A percentile compares a stretch with the other conserved stretches of the same genome.
Evolutionary conservation across 2,888 invertebrate species (phyloP).

Genomic region (Acrobasis repandana): DNA sequence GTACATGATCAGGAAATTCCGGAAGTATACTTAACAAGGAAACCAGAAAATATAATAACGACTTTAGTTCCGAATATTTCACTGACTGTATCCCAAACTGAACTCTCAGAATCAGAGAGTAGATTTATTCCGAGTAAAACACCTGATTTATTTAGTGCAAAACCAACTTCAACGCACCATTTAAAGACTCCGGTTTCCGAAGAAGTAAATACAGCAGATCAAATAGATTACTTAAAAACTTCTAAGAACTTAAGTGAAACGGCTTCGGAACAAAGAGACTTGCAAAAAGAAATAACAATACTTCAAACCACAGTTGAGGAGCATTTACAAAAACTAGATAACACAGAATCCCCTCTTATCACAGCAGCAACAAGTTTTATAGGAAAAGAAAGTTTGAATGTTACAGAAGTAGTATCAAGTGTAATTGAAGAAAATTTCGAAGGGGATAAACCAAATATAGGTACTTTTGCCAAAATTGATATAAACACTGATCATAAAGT

Average conservation of each 20-base stretch:
- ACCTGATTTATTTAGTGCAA: conserved; percentile 48
- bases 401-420: conserved; percentile 79
- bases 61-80: conserved; percentile 84
- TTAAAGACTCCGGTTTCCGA: conserved; percentile 69
- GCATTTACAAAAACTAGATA: conserved; percentile 72
- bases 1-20: conserved; percentile 86
- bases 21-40: conserved; percentile 49
- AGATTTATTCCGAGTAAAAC: conserved; percentile 63
- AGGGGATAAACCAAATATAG: conserved; percentile 56
- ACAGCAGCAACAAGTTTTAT: conserved; percentile 80
- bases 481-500: conserved; percentile 78
- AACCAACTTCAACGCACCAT: conserved; percentile 53
- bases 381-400: conserved; percentile 83
- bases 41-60: conserved; percentile 62
- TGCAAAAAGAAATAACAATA: conserved; percentile 66
- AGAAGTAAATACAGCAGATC: conserved; percentile 71
- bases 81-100: conserved; percentile 84
- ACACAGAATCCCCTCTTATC: conserved; percentile 79
- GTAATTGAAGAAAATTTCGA: conserved; percentile 77
- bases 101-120: conserved; percentile 86
- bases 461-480: conserved; percentile 76
- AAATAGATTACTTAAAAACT: conserved; percentile 53
- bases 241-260: conserved; percentile 42
- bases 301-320: conserved; percentile 76
- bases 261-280: conserved; percentile 60